A percentile compares a stretch with the other conserved stretches of the same genome.
Evolutionary conservation across 2,888 invertebrate genomes (phyloP).

Genomic region (Dermolepida albohirtum): DNA sequence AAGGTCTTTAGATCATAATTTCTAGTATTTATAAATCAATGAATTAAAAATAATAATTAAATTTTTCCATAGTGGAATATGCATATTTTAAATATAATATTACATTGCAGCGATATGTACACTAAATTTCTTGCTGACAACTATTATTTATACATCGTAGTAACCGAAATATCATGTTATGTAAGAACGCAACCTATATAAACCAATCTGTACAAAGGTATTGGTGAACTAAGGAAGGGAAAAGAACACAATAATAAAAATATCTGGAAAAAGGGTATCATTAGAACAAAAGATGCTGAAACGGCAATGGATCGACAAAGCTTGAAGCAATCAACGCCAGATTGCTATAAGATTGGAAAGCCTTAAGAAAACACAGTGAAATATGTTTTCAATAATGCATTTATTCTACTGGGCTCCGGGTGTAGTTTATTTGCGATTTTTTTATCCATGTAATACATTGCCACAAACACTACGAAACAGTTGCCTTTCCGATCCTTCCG

Average conservation of each 20-base stretch:
- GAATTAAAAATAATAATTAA: neutral
- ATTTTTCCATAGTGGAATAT: too few relatives aligned
- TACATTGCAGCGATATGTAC: too few relatives aligned
- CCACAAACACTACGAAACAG: slow-evolving; percentile 21
- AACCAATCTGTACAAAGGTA: too few relatives aligned
- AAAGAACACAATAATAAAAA: too few relatives aligned
- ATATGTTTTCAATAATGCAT: slow-evolving; percentile 62
- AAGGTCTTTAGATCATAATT: too few relatives aligned
- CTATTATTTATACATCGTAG: too few relatives aligned
- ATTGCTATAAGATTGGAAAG: slow-evolving; percentile 60
- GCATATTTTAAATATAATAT: too few relatives aligned
- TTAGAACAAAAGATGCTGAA: slow-evolving; percentile 1
- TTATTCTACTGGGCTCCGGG: slow-evolving; percentile 52
- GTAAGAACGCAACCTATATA: too few relatives aligned
- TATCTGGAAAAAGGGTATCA: too few relatives aligned
- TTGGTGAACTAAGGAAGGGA: too few relatives aligned
- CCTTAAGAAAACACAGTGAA: slow-evolving; percentile 58
- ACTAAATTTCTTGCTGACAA: too few relatives aligned
- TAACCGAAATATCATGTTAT: too few relatives aligned
- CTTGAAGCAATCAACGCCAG: slow-evolving; percentile 58
- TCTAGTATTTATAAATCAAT: slow-evolving; percentile 50
- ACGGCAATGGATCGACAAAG: slow-evolving; percentile 1
- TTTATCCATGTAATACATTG: slow-evolving; percentile 45
- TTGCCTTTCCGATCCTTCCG: slow-evolving; percentile 7
- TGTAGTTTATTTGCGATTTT: slow-evolving; percentile 57